Evolutionary conservation across 2,797 vertebrate genomes (phyloP), one percentile per base, ranked within the genome.

Genomic region (Borostomias antarcticus): DNA sequence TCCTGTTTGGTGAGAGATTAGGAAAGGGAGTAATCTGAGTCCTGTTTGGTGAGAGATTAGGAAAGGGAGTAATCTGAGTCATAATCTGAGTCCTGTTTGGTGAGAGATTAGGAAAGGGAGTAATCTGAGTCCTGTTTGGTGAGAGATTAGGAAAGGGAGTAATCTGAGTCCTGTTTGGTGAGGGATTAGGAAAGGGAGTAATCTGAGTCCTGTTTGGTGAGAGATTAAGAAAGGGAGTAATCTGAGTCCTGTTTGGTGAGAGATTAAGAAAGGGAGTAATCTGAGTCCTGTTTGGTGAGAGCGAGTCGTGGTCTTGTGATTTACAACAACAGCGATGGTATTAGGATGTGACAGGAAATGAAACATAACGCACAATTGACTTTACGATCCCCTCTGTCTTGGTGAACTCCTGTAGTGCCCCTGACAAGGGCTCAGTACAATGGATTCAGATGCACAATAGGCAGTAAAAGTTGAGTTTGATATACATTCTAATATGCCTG

Each of bases 271-370:
- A 84, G 76, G 81, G 82, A 75, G 75, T 79, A 82, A 84, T 82
- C 78, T 79, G 79, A 79, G 84, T 85, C 58, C 25, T 0, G 25
- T 81, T 68, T 82, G 84, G 86, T 84, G 83, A 72, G 83, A n/a
- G n/a, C n/a, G n/a, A n/a, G n/a, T n/a, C n/a, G n/a, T 81, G 79
- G 75, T 84, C 68, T 67, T 68, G 68, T 88, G 83, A 85, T 87
- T 89, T 81, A 86, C 80, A 81, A 78, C 3, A 62, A 37, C 58
- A 64, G 72, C 26, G 72, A 69, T 68, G 62, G 61, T 56, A 65
- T 76, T 72, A 66, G 80, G 71, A 51, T 15, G 73, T 32, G 26
- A 75, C 76, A 76, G 80, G 82, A 89, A 85, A 85, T 78, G 66
- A 84, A 76, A 68, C 68, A 45, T 83, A 82, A 86, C 85, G 80